Evolutionary conservation across 2,113 vertebrate species (phyloP).

Genomic region (Echinops telfairi): DNA sequence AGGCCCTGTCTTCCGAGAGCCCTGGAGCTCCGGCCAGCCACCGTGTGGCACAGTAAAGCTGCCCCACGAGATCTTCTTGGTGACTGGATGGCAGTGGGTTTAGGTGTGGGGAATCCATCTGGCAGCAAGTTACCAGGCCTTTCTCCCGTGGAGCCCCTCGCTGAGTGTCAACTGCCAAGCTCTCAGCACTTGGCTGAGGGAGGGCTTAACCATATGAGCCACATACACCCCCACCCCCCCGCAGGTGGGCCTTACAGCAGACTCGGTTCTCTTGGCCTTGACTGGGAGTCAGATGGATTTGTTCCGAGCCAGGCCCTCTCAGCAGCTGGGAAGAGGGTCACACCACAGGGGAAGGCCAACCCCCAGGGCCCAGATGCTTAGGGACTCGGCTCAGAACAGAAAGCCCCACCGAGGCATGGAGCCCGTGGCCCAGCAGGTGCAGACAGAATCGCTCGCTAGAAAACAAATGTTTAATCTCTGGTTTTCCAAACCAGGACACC

Average conservation of each 20-base stretch:
- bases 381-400: not conserved
- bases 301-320: not conserved
- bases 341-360: not conserved
- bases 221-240: no score
- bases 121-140: not conserved
- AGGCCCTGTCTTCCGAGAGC: no score
- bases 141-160: not conserved
- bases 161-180: not conserved
- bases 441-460: not conserved
- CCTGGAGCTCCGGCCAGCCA: no score
- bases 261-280: not conserved
- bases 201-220: not conserved
- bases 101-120: no score
- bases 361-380: not conserved
- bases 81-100: not conserved
- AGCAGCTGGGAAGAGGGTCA: not conserved
- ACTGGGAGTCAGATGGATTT: not conserved
- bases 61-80: not conserved
- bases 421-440: not conserved
- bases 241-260: not conserved
- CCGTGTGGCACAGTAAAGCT: not conserved
- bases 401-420: not conserved
- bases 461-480: not conserved
- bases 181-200: not conserved
- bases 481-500: not conserved